These are phyloP conservation scores for Peromyscus polionotus DNA, from an alignment of 2,113 vertebrate genomes.

Conservation along the genomic window DNA sequence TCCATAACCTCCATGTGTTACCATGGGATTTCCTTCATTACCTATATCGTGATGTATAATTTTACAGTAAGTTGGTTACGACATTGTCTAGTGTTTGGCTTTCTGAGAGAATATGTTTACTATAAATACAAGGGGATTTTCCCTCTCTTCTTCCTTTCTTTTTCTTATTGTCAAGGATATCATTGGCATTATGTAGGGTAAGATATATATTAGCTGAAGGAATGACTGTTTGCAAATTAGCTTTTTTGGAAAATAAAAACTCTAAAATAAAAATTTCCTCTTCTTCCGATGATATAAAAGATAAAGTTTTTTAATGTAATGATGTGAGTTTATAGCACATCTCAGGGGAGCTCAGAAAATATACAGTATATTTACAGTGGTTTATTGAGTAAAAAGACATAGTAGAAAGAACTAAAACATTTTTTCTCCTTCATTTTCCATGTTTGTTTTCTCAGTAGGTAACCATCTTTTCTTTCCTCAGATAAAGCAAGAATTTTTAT, in stretches of 20 bases:
- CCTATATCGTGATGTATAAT: neutral
- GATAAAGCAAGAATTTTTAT: neutral
- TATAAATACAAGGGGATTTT: neutral
- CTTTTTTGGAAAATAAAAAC: slow-evolving; percentile 8
- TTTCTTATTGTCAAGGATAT: neutral
- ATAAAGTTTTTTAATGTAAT: neutral
- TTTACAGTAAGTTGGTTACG: neutral
- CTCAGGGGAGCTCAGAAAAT: neutral
- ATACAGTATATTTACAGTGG: neutral
- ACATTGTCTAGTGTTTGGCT: neutral
- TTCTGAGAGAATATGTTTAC: neutral
- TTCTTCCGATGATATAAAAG: neutral
- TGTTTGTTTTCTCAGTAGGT: slow-evolving; percentile 4
- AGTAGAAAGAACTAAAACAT: neutral
- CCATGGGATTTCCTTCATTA: neutral
- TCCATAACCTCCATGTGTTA: neutral
- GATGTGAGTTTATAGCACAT: neutral
- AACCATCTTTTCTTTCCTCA: neutral
- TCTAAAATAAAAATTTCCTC: neutral
- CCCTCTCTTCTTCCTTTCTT: neutral
- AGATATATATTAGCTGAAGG: neutral
- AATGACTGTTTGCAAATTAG: neutral
- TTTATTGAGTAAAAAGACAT: neutral
- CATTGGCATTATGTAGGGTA: neutral
- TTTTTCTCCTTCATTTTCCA: neutral